These are phyloP conservation scores for Caenorhabditis macrosperma DNA, from an alignment of 2,888 invertebrate genomes.

Conservation along the genomic window DNA sequence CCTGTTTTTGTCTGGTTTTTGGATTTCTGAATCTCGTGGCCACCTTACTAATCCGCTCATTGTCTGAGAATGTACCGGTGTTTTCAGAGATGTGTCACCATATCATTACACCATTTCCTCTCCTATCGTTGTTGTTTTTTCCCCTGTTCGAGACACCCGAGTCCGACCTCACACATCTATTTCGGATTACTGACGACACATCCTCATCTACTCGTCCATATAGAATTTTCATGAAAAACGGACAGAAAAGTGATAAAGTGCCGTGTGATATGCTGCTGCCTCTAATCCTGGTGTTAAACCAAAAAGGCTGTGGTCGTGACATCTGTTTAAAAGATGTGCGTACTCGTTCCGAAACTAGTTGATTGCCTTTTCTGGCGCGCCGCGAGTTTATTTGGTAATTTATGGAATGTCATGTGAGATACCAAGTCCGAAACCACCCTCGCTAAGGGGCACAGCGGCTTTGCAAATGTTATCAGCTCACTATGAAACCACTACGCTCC, in stretches of 20 bases:
- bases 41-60: background rate
- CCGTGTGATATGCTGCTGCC: conserved; percentile 29
- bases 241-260: conserved; percentile 3
- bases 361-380: conserved; percentile 27
- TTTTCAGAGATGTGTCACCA: conserved; percentile 28
- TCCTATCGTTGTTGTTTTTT: background rate
- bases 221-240: background rate
- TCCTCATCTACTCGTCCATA: conserved; percentile 14
- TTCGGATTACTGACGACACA: conserved; percentile 52
- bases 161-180: conserved; percentile 13
- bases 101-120: conserved; percentile 9
- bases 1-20: background rate
- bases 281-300: conserved; percentile 49
- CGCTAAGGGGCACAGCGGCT: background rate
- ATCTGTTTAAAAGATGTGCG: conserved; percentile 31
- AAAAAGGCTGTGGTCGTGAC: conserved; percentile 11
- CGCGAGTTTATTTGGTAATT: conserved; percentile 51
- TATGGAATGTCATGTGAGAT: conserved; percentile 53
- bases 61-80: conserved; percentile 24
- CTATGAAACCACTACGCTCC: conserved; percentile 8
- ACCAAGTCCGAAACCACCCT: conserved; percentile 11
- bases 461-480: conserved; percentile 47
- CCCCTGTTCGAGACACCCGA: conserved; percentile 1
- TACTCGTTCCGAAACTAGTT: conserved; percentile 24
- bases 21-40: background rate